phyloP scores from a whole-genome alignment of 2,888 invertebrate genomes.

The Nephrotoma flavescens region DNA sequence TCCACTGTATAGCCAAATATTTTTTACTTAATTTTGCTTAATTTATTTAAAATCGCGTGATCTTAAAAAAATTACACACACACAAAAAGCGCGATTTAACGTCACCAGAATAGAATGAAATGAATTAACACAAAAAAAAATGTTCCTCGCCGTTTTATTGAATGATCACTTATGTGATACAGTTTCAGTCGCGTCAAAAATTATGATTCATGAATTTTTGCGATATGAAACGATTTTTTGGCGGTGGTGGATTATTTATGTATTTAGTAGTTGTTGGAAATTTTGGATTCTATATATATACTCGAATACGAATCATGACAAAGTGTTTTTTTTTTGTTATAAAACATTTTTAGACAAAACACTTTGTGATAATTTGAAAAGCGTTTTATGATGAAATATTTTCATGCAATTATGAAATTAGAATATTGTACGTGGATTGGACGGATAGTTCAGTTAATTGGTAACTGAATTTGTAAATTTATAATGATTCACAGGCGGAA shows the following conservation, averaged over 20 bases:
- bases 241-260: not conserved
- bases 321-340: not conserved
- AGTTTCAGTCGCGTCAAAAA: not conserved
- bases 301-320: not conserved
- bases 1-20: not conserved
- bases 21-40: not conserved
- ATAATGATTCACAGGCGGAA: not conserved
- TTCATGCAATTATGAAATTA: not conserved
- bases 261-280: not conserved
- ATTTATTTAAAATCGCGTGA: not conserved
- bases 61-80: not conserved
- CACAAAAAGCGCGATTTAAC: not conserved
- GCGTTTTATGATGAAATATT: not conserved
- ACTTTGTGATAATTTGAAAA: not conserved
- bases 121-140: not conserved
- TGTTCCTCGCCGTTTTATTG: not conserved
- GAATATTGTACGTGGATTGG: not conserved
- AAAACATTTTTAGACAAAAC: not conserved
- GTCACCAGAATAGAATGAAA: not conserved
- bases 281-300: not conserved
- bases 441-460: not conserved
- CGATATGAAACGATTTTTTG: not conserved
- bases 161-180: not conserved
- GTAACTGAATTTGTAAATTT: not conserved
- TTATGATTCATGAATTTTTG: not conserved